Percentiles rank a stretch among this genome's conserved stretches.
phyloP scores from a whole-genome alignment of 2,797 vertebrate genomes.

The Mus spretus region DNA sequence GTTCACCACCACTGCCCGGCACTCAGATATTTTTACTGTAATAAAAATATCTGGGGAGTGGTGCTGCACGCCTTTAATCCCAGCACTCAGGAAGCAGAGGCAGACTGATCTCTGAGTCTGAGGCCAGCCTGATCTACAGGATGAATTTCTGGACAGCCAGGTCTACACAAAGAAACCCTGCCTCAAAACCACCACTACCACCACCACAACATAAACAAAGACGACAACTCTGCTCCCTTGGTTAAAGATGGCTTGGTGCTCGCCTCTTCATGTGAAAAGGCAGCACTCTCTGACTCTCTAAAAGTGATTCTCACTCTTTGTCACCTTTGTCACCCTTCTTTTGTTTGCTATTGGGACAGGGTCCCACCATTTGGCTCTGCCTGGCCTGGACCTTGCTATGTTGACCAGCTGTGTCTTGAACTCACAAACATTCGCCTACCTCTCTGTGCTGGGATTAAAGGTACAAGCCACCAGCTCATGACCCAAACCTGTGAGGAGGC shows the following conservation, averaged over 20 bases:
- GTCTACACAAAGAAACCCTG: neutral
- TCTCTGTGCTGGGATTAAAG: neutral
- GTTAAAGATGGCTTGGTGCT: neutral
- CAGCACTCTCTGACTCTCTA: neutral
- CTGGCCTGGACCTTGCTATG: neutral
- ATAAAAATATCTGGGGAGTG: neutral
- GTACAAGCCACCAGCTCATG: neutral
- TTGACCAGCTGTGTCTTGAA: neutral
- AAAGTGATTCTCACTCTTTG: neutral
- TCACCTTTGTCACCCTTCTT: neutral
- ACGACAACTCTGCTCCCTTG: neutral
- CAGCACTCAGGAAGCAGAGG: neutral
- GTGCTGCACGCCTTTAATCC: neutral
- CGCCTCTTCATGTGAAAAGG: neutral
- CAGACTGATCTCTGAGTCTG: neutral
- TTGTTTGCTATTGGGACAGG: neutral
- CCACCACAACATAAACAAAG: neutral
- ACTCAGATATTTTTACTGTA: too few relatives aligned
- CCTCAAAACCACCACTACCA: neutral
- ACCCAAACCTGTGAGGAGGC: neutral
- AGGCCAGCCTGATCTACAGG: too few relatives aligned
- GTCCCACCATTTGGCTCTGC: too few relatives aligned
- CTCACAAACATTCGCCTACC: neutral
- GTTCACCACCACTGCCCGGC: neutral
- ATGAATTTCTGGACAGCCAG: neutral